Conservation (phyloP, 2,888 invertebrate genomes). For the Drosophila diplacantha region DNA sequence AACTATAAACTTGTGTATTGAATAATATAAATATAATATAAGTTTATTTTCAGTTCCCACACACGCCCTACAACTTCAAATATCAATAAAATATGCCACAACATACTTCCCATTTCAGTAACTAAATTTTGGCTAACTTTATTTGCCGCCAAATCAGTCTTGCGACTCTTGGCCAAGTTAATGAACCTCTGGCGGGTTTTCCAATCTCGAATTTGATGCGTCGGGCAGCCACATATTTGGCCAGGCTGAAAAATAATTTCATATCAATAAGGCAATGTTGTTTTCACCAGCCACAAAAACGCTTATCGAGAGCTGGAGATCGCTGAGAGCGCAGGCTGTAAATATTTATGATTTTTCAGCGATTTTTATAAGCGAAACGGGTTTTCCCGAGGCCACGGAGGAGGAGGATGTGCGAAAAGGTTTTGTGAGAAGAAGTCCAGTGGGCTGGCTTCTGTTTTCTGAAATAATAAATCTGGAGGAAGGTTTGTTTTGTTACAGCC, state of each 20-base stretch:
- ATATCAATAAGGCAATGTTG: constrained; percentile 64
- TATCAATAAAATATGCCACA: too few relatives aligned
- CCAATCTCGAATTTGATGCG: constrained; percentile 29
- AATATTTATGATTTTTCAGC: constrained; percentile 58
- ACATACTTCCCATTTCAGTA: not conserved
- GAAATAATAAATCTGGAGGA: constrained; percentile 36
- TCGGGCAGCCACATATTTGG: constrained; percentile 50
- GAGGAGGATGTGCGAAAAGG: constrained; percentile 50
- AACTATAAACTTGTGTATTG: not conserved
- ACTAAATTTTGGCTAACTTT: constrained; percentile 54
- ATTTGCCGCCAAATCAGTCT: constrained; percentile 22
- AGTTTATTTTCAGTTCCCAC: not conserved
- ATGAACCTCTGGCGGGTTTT: constrained; percentile 28
- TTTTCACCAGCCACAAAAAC: constrained; percentile 56
- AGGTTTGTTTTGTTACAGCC: constrained; percentile 6
- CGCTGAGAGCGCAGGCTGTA: constrained; percentile 48
- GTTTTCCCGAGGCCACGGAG: constrained; percentile 24
- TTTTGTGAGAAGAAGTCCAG: constrained; percentile 34
- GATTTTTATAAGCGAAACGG: constrained; percentile 40
- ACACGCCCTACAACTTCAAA: too few relatives aligned
- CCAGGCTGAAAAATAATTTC: constrained; percentile 25
- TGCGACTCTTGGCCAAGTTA: constrained; percentile 9
- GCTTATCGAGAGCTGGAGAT: constrained; percentile 56
- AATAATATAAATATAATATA: too few relatives aligned
- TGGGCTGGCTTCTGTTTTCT: constrained; percentile 8